Evolutionary conservation across 2,888 invertebrate species (phyloP), one percentile per base, ranked within the genome.

Genomic region (Caenorhabditis panamensis): DNA sequence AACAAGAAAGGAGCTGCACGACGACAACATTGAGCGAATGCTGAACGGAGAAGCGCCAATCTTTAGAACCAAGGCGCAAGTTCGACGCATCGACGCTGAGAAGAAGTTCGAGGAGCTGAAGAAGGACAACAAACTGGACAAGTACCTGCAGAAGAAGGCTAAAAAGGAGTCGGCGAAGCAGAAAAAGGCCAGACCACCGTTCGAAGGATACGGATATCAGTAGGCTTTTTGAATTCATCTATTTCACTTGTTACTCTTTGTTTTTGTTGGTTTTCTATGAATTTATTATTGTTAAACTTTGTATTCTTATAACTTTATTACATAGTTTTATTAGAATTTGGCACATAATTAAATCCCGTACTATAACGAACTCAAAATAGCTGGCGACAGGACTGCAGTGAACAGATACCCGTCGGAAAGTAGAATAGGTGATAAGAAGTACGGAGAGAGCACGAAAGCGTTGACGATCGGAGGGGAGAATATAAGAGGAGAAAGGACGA

Each of bases 21-120:
- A 86, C 53, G 83, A 82, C 18, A 89, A 89, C 77, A 88, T 89
- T 47, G 81, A 89, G 37, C 69, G 89, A 53, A 88, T 89, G 88
- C 81, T 87, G 22, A 56, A 80, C n/a, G 89, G 89, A 59, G 73
- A 84, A 44, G 67, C 79, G 37, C 85, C 87, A 3, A 59, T 79
- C 11, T 87, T 84, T 81, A 68, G 80, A 58, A 84, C 83, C n/a
- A 85, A 84, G 54, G 86, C 80, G 5, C 78, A 82, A 62, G 79
- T 87, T 5, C 73, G 83, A n/a, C 72, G 67, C 44, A 83, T 79
- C 53, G 80, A 84, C 28, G 79, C 82, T 36, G 84, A 86, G 75
- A 86, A 85, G 80, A 85, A 87, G 59, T 86, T 68, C 69, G 85
- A 86, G 9, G 80, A 83, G 66, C 67, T 87, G 41, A 87, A 86